These are phyloP conservation scores for Cephus sareptanus DNA, from an alignment of 2,888 invertebrate genomes.

Conservation along the genomic window DNA sequence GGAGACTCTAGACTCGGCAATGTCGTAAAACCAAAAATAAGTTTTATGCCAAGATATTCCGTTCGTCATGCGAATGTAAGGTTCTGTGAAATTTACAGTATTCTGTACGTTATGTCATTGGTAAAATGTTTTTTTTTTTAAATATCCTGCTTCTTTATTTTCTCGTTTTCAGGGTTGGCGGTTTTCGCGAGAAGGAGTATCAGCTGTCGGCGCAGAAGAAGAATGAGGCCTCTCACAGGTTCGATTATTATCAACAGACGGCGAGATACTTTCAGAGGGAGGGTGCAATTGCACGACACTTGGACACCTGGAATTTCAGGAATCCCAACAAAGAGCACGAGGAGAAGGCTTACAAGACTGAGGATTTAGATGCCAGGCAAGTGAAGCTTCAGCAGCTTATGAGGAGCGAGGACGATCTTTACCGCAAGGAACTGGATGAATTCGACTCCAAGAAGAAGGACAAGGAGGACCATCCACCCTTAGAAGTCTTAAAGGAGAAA, in stretches of 20 bases:
- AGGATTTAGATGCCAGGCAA: conserved; percentile 42
- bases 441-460: conserved; percentile 18
- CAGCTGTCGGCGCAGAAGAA: conserved; percentile 57
- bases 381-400: conserved; percentile 45
- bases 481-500: conserved; percentile 44
- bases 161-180: conserved; percentile 43
- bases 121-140: background rate
- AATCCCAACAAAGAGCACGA: conserved; percentile 32
- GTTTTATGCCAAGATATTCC: background rate
- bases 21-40: background rate
- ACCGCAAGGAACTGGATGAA: conserved; percentile 41
- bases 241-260: conserved; percentile 47
- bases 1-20: background rate
- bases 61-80: background rate
- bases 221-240: conserved; percentile 48
- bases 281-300: conserved; percentile 47
- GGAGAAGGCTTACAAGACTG: conserved; percentile 31
- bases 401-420: conserved; percentile 45
- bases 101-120: background rate
- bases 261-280: conserved; percentile 57
- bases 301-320: conserved; percentile 50
- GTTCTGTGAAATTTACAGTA: background rate
- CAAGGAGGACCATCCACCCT: conserved; percentile 25
- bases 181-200: conserved; percentile 52
- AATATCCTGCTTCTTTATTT: background rate